phyloP scores from a whole-genome alignment of 2,113 vertebrate genomes.

The Dunckerocampus dactyliophorus region DNA sequence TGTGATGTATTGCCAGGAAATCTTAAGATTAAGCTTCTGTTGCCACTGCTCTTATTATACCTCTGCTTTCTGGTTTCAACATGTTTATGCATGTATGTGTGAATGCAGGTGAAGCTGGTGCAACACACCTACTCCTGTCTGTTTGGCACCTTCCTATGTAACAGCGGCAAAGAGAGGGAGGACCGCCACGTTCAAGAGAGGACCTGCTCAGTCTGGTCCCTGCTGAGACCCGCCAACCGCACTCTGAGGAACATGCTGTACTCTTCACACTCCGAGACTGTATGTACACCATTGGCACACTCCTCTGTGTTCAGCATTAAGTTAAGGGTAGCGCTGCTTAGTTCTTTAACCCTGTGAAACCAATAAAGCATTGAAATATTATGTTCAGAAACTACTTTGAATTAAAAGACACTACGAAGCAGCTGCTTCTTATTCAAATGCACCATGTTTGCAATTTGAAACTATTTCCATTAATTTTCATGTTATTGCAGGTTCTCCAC shows the following conservation, averaged over 20 bases:
- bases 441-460: not conserved
- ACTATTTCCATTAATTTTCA: not conserved
- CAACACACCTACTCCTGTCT: slow-evolving; percentile 98
- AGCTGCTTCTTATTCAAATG: not conserved
- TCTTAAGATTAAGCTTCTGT: not conserved
- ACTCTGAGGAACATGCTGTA: slow-evolving; percentile 95
- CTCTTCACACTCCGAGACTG: slow-evolving; percentile 90
- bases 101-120: slow-evolving; percentile 88
- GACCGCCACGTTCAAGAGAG: slow-evolving; percentile 89
- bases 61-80: slow-evolving; percentile 19
- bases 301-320: not conserved
- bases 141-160: slow-evolving; percentile 98
- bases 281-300: slow-evolving; percentile 59
- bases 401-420: not conserved
- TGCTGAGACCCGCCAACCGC: slow-evolving; percentile 90
- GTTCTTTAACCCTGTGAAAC: not conserved
- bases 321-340: not conserved
- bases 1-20: no score
- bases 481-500: slow-evolving; percentile 82
- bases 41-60: slow-evolving; percentile 8
- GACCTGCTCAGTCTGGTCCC: slow-evolving; percentile 95
- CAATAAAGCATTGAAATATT: not conserved
- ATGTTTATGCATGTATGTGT: slow-evolving; percentile 23
- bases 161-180: slow-evolving; percentile 93
- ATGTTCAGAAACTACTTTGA: not conserved